Conservation (phyloP, 2,113 vertebrate genomes). For the Microcebus murinus region DNA sequence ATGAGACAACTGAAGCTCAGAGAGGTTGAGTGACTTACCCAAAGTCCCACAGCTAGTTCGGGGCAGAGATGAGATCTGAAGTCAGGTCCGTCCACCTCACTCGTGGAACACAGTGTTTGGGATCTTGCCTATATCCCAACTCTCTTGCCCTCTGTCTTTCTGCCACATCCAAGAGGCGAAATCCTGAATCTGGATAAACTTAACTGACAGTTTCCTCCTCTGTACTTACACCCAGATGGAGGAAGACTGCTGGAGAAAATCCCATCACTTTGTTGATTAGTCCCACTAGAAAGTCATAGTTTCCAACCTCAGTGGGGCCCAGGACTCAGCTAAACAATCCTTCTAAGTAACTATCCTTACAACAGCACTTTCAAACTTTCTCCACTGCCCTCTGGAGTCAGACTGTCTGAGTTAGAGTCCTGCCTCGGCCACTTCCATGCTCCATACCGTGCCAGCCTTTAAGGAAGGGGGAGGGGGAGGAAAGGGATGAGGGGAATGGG, state of each 20-base stretch:
- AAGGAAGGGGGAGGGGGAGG: constrained; percentile 57
- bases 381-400: constrained; percentile 61
- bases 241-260: constrained; percentile 64
- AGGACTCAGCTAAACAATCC: constrained; percentile 48
- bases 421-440: constrained; percentile 24
- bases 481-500: constrained; percentile 28
- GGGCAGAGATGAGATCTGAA: not conserved
- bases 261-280: constrained; percentile 67
- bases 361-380: constrained; percentile 64
- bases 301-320: constrained; percentile 63
- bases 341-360: constrained; percentile 55
- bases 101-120: constrained; percentile 23
- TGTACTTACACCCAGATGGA: constrained; percentile 60
- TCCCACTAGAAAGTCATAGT: constrained; percentile 62
- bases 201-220: constrained; percentile 65
- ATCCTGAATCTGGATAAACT: constrained; percentile 58
- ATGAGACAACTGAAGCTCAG: constrained; percentile 37
- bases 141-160: constrained; percentile 41
- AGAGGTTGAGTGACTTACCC: constrained; percentile 43
- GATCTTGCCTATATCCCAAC: constrained; percentile 22
- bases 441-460: not conserved
- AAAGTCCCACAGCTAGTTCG: constrained; percentile 26
- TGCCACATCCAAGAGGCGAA: constrained; percentile 57
- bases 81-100: not conserved
- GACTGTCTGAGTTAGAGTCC: constrained; percentile 51